Percentiles rank a stretch among this genome's conserved stretches.
Conservation (phyloP, 2,797 vertebrate genomes). For the Semotilus atromaculatus region DNA sequence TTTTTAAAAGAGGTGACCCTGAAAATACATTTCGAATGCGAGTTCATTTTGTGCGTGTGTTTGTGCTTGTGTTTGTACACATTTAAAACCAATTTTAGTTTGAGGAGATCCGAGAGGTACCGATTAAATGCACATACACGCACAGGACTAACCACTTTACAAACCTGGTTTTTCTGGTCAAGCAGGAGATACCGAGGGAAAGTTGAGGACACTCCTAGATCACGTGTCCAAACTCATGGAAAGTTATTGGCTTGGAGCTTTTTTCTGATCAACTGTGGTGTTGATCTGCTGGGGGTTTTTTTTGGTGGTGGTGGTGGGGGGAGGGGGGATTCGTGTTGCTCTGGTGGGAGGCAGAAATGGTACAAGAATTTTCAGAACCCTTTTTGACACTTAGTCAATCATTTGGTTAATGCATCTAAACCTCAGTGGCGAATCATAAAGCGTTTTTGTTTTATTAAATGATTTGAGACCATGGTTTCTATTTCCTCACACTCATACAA, state of each 20-base stretch:
- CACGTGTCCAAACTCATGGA: neutral
- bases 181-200: conserved; percentile 42
- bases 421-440: neutral
- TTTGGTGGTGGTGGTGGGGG: too few relatives aligned
- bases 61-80: conserved; percentile 44
- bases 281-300: neutral
- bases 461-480: neutral
- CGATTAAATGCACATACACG: conserved; percentile 65
- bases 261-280: neutral
- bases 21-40: conserved; percentile 49
- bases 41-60: conserved; percentile 30
- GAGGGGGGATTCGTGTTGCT: neutral
- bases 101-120: conserved; percentile 59
- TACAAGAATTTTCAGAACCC: neutral
- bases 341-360: conserved; percentile 2
- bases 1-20: conserved; percentile 37
- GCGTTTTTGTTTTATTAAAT: neutral
- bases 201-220: conserved; percentile 2
- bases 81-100: conserved; percentile 24
- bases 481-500: neutral
- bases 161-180: conserved; percentile 57
- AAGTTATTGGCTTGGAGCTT: conserved; percentile 29
- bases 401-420: neutral
- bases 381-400: neutral
- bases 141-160: conserved; percentile 53